These are phyloP conservation scores for Panthera uncia DNA, from an alignment of 2,113 vertebrate genomes.

Conservation along the genomic window DNA sequence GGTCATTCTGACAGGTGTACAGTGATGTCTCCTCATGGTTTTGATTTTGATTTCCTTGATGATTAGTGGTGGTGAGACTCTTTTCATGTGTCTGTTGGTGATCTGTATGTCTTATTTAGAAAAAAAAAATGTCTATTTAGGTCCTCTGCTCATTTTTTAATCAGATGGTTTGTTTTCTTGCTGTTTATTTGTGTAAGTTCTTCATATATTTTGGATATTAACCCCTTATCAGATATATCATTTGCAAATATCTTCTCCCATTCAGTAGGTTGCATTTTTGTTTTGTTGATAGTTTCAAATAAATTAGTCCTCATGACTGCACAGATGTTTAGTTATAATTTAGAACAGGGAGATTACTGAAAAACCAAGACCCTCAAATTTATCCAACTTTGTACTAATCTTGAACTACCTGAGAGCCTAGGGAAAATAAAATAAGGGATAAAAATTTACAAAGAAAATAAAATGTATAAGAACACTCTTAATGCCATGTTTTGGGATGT, in stretches of 20 bases:
- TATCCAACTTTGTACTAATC: neutral
- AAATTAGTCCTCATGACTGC: neutral
- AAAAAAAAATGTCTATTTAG: neutral
- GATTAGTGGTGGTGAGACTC: neutral
- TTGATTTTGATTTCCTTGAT: neutral
- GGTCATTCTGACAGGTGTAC: neutral
- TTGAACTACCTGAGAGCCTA: neutral
- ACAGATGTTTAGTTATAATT: neutral
- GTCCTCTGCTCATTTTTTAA: neutral
- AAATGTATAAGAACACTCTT: neutral
- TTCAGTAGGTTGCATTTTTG: neutral
- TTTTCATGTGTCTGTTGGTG: neutral
- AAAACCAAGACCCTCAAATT: neutral
- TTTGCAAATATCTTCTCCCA: neutral
- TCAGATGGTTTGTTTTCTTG: neutral
- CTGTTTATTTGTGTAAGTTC: neutral
- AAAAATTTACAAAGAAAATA: neutral
- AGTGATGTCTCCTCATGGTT: neutral
- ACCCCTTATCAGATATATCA: neutral
- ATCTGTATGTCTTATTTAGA: neutral
- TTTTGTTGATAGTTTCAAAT: neutral
- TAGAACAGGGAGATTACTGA: neutral
- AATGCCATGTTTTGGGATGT: neutral
- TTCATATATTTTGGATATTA: neutral
- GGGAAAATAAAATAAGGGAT: neutral